Evolutionary conservation across 2,113 vertebrate genomes (phyloP).

Genomic region (Amazona vittata): DNA sequence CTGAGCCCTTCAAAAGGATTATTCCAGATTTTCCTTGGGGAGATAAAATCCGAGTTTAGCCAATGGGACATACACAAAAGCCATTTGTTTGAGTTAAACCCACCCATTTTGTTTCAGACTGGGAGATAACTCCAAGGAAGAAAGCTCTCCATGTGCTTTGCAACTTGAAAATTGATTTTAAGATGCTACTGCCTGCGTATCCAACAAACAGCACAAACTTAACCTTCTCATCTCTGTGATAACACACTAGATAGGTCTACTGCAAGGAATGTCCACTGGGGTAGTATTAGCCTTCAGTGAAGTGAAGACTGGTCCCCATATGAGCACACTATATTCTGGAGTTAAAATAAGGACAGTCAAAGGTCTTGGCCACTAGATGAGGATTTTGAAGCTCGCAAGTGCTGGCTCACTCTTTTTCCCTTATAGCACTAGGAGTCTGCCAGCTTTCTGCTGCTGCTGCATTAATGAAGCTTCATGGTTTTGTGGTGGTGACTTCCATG

Average conservation of each 20-base stretch:
- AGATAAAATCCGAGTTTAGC: not conserved
- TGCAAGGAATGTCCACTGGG: not conserved
- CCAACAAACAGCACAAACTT: not conserved
- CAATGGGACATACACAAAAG: not conserved
- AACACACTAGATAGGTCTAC: not conserved
- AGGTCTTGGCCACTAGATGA: not conserved
- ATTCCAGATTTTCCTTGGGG: not conserved
- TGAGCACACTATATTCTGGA: not conserved
- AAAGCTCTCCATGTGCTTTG: not conserved
- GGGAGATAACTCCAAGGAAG: not conserved
- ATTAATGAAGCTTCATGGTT: not conserved
- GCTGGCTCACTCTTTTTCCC: not conserved
- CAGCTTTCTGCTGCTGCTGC: not conserved
- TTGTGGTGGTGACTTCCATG: fast-evolving
- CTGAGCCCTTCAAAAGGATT: not conserved
- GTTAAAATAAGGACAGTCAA: not conserved
- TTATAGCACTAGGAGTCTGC: not conserved
- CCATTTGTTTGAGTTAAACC: not conserved
- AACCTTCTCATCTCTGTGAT: not conserved
- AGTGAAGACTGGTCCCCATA: not conserved
- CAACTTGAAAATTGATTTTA: not conserved
- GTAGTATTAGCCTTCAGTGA: not conserved
- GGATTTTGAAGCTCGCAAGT: not conserved
- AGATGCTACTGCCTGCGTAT: not conserved
- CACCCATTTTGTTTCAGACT: not conserved